A percentile compares a stretch with the other conserved stretches of the same genome.
Evolutionary conservation across 2,113 vertebrate genomes (phyloP).

Genomic region (Rhagologus leucostigma): DNA sequence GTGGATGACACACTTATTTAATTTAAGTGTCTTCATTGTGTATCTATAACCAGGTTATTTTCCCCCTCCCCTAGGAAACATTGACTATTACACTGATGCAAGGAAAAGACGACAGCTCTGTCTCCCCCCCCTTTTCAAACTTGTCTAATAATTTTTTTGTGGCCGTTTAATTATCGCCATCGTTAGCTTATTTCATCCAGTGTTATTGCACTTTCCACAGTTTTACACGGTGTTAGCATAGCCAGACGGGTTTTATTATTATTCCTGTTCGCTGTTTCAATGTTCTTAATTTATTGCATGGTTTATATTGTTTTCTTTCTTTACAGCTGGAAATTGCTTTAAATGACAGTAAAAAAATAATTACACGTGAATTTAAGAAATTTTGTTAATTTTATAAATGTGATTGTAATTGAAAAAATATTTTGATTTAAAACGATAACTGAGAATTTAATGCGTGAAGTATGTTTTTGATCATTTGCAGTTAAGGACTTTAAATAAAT

Average conservation of each 20-base stretch:
- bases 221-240: conserved; percentile 77
- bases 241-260: conserved; percentile 75
- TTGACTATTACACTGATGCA: conserved; percentile 3
- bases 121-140: conserved; percentile 19
- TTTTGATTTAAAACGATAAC: conserved; percentile 82
- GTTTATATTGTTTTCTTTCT: conserved; percentile 77
- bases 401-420: conserved; percentile 82
- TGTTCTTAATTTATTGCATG: conserved; percentile 94
- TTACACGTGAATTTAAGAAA: conserved; percentile 69
- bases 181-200: conserved; percentile 74
- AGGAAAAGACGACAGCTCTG: conserved; percentile 11
- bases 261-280: conserved; percentile 75
- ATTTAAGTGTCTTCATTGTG: conserved; percentile 43
- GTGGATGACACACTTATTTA: conserved; percentile 55
- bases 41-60: conserved; percentile 64
- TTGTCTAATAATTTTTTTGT: conserved; percentile 46
- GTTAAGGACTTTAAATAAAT: conserved; percentile 82
- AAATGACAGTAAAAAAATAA: conserved; percentile 70
- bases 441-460: conserved; percentile 74
- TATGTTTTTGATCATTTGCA: conserved; percentile 78
- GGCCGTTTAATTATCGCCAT: conserved; percentile 70
- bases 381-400: conserved; percentile 84
- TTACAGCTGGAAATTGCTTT: conserved; percentile 79
- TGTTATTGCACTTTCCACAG: conserved; percentile 83
- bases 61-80: not conserved